Base-by-base conservation (phyloP, 2,797 vertebrate genomes). In the Chelidonichthys spinosus region DNA sequence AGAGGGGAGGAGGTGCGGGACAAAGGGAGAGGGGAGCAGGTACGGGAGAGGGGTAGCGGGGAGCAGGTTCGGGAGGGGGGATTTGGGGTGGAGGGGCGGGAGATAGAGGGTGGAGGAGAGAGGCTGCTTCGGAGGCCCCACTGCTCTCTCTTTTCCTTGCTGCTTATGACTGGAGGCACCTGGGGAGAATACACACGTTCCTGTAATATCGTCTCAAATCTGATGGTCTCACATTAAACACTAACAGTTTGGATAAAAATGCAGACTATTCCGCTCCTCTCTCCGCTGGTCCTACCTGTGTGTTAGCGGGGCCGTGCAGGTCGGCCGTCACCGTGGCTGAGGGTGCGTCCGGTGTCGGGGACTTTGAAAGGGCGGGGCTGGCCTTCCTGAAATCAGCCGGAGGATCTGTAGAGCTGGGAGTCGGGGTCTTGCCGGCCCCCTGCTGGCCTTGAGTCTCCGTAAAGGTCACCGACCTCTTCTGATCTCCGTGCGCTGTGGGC, bases 401-500 rank as follows among this genome's bases (percentile, higher is more conserved):
- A 66, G 90, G 87, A 53, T 92, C 90, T 18, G 0, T 0, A 0
- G 81, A 8, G 63, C 72, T 35, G 36, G 84, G 79, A 13, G 75
- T 75, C 3, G 60, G 83, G 47, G 14, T 86, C 72, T n/a, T n/a
- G n/a, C n/a, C n/a, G n/a, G n/a, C n/a, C n/a, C n/a, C n/a, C n/a
- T n/a, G n/a, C n/a, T 96, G 96, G 0, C 95, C 89, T 78, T 96
- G 96, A 37, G 82, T 93, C 88, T 99, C 97, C 0, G 96, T 99
- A 86, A 99, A 99, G 49, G 98, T 99, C 77, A 99, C 98, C 0
- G 96, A 98, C 75, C 97, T 95, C 93, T 99, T 99, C 90, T 99
- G 98, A 90, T 99, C 97, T 0, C 7, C 95, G 59, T 95, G 92
- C 3, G 79, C 94, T 95, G 90, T 50, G 71, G 89, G 44, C 52